Conservation (phyloP, 2,113 vertebrate species). For the Anoplopoma fimbria region DNA sequence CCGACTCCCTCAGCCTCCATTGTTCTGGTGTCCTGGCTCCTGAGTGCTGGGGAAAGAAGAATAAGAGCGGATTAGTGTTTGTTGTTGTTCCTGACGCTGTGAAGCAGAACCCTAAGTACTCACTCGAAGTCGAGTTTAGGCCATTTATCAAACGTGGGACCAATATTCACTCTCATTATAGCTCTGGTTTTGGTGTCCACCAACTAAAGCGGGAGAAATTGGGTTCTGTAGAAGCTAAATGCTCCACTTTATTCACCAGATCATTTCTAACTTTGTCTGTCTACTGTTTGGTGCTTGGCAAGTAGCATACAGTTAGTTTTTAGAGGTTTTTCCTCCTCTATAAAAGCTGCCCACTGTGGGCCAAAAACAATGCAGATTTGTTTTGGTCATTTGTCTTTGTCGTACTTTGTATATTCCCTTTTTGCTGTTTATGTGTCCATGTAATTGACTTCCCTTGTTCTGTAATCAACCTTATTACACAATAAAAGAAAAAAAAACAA, state of each 20-base stretch:
- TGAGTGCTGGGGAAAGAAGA: slow-evolving; percentile 83
- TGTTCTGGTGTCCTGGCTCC: slow-evolving; percentile 70
- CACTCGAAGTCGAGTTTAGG: neutral
- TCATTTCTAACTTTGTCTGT: neutral
- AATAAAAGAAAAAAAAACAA: neutral
- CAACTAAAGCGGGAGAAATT: neutral
- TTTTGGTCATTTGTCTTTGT: neutral
- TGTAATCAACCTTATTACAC: neutral
- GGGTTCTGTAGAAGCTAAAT: no score
- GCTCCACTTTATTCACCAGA: neutral
- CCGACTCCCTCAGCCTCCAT: slow-evolving; percentile 73
- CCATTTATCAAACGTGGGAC: neutral
- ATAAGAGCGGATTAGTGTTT: neutral
- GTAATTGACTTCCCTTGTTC: neutral
- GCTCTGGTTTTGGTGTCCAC: neutral
- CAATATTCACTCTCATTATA: neutral
- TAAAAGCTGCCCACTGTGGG: neutral
- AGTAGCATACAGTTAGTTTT: neutral
- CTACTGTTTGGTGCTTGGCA: neutral
- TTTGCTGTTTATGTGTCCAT: neutral
- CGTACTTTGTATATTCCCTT: neutral
- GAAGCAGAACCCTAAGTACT: no score
- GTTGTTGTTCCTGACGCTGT: neutral
- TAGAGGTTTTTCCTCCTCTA: neutral
- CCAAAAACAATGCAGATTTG: neutral